Conservation (phyloP, 2,797 vertebrate species). For the Enteromius paludinosus region DNA sequence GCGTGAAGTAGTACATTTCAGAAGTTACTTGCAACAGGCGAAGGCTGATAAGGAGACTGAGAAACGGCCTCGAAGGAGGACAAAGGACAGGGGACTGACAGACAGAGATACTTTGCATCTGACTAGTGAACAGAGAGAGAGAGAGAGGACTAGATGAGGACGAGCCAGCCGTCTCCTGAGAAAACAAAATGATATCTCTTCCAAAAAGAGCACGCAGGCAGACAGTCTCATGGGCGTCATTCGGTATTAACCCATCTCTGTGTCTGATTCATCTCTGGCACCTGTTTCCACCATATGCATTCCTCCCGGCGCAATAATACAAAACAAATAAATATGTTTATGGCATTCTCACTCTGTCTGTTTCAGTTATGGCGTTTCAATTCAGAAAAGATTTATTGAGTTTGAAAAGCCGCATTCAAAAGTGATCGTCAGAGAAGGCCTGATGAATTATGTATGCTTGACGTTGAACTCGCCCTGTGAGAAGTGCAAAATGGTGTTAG, state of each 20-base stretch:
- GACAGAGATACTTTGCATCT: conserved; percentile 35
- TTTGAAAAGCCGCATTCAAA: conserved; percentile 31
- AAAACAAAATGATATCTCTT: conserved; percentile 54
- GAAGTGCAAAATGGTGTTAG: conserved; percentile 58
- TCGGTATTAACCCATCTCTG: conserved; percentile 48
- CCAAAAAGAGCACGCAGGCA: conserved; percentile 46
- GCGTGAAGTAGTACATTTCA: conserved; percentile 29
- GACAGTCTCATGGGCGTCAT: conserved; percentile 50
- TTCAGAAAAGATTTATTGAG: conserved; percentile 49
- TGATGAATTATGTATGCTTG: conserved; percentile 54
- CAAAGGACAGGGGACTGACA: conserved; percentile 20
- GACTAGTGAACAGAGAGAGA: conserved; percentile 24
- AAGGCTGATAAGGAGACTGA: conserved; percentile 10
- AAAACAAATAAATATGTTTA: conserved; percentile 51
- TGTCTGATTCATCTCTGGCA: conserved; percentile 48
- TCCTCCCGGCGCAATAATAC: conserved; percentile 29
- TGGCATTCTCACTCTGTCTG: conserved; percentile 19
- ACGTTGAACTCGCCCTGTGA: conserved; percentile 32
- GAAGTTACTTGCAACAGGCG: not conserved
- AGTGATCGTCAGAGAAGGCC: conserved; percentile 28
- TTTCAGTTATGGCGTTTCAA: conserved; percentile 49
- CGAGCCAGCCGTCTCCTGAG: conserved; percentile 54
- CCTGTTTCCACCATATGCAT: conserved; percentile 32
- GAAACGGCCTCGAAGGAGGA: conserved; percentile 28
- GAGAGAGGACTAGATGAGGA: conserved; percentile 63